Evolutionary conservation across 2,888 invertebrate species (phyloP).

Genomic region (Heliconius aoede): DNA sequence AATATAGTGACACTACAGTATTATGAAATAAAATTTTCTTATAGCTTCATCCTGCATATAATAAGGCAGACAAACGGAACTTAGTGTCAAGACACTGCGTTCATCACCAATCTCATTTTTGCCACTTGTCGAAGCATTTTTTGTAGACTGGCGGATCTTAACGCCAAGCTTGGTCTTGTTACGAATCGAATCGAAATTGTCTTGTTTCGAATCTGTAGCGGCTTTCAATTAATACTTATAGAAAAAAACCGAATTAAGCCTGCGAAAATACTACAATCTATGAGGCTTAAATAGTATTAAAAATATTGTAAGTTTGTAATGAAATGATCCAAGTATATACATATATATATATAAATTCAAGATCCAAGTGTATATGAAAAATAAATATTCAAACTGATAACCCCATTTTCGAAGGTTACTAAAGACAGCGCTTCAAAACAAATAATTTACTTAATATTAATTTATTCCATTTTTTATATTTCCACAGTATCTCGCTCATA

Average conservation of each 20-base stretch:
- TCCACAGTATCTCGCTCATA: not conserved
- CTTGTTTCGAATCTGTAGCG: not conserved
- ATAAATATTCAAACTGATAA: slow-evolving; percentile 26
- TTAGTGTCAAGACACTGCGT: no score
- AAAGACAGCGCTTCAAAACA: not conserved
- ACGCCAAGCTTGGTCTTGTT: no score
- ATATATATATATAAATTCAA: no score
- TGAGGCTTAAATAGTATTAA: not conserved
- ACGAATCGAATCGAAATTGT: no score
- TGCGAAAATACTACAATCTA: not conserved
- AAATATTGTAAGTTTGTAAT: not conserved
- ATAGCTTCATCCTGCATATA: no score
- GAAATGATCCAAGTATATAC: not conserved
- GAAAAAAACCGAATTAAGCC: no score
- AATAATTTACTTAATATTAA: not conserved
- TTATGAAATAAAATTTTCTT: no score
- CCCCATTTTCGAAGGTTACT: slow-evolving; percentile 23
- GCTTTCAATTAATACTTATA: not conserved
- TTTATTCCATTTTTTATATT: not conserved
- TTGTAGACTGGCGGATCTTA: no score
- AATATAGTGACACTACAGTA: no score
- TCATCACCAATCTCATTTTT: no score
- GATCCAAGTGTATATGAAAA: slow-evolving; percentile 1
- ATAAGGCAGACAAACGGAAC: no score
- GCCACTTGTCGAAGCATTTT: no score